Evolutionary conservation across 2,888 invertebrate genomes (phyloP).

Genomic region (Dilophus febrilis): DNA sequence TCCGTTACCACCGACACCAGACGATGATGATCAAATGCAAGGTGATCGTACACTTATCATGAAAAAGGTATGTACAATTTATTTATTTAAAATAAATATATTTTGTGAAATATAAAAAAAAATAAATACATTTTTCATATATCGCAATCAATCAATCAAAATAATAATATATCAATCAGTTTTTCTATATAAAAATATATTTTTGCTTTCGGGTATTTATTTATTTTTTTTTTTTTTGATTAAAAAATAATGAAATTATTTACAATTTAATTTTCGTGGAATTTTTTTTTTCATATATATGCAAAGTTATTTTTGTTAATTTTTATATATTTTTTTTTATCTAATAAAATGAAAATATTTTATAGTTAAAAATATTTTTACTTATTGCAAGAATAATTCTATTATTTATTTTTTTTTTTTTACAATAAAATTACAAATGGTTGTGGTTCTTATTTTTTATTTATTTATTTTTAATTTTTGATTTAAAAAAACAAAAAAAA

Average conservation of each 20-base stretch:
- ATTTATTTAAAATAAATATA: constrained; percentile 7
- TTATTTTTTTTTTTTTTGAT: no score
- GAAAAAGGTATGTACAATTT: constrained; percentile 58
- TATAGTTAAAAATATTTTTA: no score
- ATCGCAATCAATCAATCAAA: constrained; percentile 24
- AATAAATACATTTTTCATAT: constrained; percentile 12
- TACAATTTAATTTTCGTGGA: no score
- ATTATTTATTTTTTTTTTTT: no score
- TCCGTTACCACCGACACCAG: constrained; percentile 87
- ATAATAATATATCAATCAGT: constrained; percentile 16
- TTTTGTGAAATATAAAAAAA: not conserved
- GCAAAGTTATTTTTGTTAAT: no score
- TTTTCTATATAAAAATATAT: not conserved
- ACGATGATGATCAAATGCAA: constrained; percentile 61
- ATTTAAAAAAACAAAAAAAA: no score
- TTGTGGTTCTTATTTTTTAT: constrained; percentile 27
- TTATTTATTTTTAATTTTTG: no score
- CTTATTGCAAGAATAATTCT: no score
- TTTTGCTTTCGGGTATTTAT: not conserved
- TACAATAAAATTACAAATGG: constrained; percentile 25
- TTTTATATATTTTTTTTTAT: constrained; percentile 4
- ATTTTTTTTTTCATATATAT: no score
- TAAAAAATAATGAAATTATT: no score
- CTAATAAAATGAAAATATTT: no score
- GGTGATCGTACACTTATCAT: constrained; percentile 82